Evolutionary conservation across 2,888 invertebrate genomes (phyloP).

Genomic region (Limnephilus auricula): DNA sequence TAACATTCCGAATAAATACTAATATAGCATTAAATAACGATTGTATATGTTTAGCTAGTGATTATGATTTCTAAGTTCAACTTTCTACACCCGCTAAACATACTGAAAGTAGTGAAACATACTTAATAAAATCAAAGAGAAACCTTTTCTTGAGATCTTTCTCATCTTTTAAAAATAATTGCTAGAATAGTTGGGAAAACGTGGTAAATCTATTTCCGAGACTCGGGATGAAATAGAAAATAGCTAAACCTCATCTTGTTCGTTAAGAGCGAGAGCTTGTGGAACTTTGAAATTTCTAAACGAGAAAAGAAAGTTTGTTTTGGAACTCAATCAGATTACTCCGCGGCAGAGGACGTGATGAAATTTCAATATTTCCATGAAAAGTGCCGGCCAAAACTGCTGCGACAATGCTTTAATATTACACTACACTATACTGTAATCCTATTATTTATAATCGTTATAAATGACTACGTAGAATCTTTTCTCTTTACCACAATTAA

Average conservation of each 20-base stretch:
- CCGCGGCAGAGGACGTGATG: conserved; percentile 60
- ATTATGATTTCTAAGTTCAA: neutral
- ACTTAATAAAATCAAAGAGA: neutral
- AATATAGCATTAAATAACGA: too few relatives aligned
- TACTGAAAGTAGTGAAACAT: neutral
- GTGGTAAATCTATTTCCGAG: conserved; percentile 6
- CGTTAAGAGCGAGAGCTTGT: conserved; percentile 54
- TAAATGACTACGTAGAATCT: too few relatives aligned
- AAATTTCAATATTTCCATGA: conserved; percentile 62
- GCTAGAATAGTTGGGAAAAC: neutral
- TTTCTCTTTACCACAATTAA: too few relatives aligned
- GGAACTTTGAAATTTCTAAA: conserved; percentile 61
- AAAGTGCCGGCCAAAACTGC: neutral
- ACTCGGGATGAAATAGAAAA: conserved; percentile 26
- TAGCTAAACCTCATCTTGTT: conserved; percentile 53
- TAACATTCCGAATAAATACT: too few relatives aligned
- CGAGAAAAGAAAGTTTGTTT: conserved; percentile 64
- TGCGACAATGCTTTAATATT: neutral
- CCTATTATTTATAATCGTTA: too few relatives aligned
- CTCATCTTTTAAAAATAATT: neutral
- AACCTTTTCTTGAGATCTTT: neutral
- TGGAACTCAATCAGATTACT: conserved; percentile 65
- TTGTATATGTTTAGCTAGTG: too few relatives aligned
- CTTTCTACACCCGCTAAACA: neutral
- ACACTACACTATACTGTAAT: neutral